Evolutionary conservation across 2,888 invertebrate genomes (phyloP).

Genomic region (Spisula subtruncata): DNA sequence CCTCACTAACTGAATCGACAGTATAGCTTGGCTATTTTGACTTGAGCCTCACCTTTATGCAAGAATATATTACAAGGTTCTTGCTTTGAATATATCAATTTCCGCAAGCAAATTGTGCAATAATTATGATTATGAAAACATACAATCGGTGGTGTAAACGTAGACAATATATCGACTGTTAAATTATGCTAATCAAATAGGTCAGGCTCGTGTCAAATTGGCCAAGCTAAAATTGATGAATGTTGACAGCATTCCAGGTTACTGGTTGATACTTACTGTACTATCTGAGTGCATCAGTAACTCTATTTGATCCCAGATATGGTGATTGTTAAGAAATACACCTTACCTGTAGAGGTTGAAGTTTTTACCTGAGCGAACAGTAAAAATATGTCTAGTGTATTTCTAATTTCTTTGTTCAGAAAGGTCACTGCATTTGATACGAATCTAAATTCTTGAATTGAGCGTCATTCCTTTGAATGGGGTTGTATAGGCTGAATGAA

Average conservation of each 20-base stretch:
- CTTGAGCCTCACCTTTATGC: no score
- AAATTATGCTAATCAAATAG: no score
- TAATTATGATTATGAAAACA: no score
- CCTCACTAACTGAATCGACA: no score
- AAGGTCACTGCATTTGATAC: constrained; percentile 47
- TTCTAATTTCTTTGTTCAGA: constrained; percentile 42
- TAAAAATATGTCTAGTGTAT: constrained; percentile 32
- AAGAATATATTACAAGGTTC: no score
- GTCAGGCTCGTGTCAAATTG: no score
- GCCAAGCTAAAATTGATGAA: no score
- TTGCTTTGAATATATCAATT: no score
- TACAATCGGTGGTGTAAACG: no score
- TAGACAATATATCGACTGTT: no score
- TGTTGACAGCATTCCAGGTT: neutral
- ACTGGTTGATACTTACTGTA: neutral
- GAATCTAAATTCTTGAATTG: constrained; percentile 45
- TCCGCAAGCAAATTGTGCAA: no score
- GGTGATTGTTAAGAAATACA: constrained; percentile 51
- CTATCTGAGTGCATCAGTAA: neutral
- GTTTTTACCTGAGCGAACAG: constrained; percentile 37
- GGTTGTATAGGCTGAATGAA: constrained; percentile 34
- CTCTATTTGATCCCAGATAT: constrained; percentile 37
- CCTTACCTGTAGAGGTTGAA: constrained; percentile 39
- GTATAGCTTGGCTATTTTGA: no score
- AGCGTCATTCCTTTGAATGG: constrained; percentile 47